Evolutionary conservation across 1,140 invertebrate genomes (phyloP).

Genomic region (Eciton burchellii): DNA sequence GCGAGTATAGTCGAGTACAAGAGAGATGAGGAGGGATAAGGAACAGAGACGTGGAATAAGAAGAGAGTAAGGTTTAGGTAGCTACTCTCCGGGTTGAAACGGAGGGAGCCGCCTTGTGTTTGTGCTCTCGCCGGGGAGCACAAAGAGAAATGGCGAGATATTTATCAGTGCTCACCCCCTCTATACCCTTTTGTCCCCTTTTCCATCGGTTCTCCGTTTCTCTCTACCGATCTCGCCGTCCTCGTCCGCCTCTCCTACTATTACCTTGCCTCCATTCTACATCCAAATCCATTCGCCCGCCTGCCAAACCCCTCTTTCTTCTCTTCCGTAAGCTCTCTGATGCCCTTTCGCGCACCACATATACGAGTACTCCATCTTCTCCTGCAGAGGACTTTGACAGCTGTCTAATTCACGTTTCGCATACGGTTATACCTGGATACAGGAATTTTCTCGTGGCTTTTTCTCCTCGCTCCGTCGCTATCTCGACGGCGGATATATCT

Average conservation of each 20-base stretch:
- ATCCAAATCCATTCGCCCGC: constrained; percentile 75
- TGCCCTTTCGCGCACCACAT: constrained; percentile 77
- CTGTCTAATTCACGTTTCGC: constrained; percentile 77
- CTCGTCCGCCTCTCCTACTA: constrained; percentile 67
- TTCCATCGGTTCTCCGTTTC: constrained; percentile 63
- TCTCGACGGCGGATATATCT: constrained; percentile 31
- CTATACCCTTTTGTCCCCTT: constrained; percentile 71
- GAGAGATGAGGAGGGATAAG: constrained; percentile 77
- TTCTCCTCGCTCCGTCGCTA: neutral
- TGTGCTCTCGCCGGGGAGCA: constrained; percentile 84
- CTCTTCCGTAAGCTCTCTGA: constrained; percentile 72
- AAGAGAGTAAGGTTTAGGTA: constrained; percentile 77
- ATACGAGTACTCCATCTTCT: constrained; percentile 77
- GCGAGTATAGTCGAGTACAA: constrained; percentile 71
- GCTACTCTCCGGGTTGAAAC: constrained; percentile 74
- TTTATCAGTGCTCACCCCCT: constrained; percentile 84
- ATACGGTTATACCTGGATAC: constrained; percentile 69
- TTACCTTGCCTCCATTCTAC: constrained; percentile 72
- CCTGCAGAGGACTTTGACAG: constrained; percentile 76
- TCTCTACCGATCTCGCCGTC: constrained; percentile 59
- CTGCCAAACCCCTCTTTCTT: constrained; percentile 68
- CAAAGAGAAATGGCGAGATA: constrained; percentile 80
- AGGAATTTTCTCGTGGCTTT: constrained; percentile 64
- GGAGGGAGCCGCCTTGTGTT: constrained; percentile 81
- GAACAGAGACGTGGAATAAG: constrained; percentile 72